Conservation (phyloP, 2,888 invertebrate species). For the Drosophila testacea region DNA sequence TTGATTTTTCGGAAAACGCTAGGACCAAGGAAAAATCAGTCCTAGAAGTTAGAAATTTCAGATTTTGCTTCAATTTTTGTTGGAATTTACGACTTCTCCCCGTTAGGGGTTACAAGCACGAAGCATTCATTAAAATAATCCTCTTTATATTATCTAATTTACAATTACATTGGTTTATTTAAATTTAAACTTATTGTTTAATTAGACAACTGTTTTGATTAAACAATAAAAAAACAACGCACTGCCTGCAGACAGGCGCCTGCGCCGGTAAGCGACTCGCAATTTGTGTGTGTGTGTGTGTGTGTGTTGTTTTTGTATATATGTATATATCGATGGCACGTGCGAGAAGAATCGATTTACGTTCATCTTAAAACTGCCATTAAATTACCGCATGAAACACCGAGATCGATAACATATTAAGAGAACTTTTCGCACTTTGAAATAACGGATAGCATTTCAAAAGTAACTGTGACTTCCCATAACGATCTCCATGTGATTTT, state of each 20-base stretch:
- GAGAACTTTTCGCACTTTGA: not conserved
- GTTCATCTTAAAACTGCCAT: constrained; percentile 12
- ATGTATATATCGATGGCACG: constrained; percentile 36
- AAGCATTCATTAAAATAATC: no score
- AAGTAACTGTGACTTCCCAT: not conserved
- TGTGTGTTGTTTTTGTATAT: constrained; percentile 1
- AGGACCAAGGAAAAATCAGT: no score
- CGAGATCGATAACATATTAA: constrained; percentile 31
- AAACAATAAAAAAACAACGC: no score
- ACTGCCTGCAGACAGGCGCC: constrained; percentile 26
- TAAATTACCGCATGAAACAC: constrained; percentile 15
- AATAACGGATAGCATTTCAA: not conserved
- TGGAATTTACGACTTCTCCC: no score
- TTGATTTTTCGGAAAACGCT: no score
- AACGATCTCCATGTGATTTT: not conserved
- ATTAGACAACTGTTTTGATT: no score
- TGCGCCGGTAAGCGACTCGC: constrained; percentile 39
- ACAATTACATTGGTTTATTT: no score
- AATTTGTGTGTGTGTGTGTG: constrained; percentile 16
- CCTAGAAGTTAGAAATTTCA: no score
- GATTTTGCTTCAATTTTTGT: no score
- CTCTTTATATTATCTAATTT: no score
- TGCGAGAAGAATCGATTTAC: constrained; percentile 49
- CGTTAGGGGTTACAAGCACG: no score
- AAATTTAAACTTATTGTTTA: no score